Evolutionary conservation across 1,140 invertebrate species (phyloP).

Genomic region (Mamestra configurata): DNA sequence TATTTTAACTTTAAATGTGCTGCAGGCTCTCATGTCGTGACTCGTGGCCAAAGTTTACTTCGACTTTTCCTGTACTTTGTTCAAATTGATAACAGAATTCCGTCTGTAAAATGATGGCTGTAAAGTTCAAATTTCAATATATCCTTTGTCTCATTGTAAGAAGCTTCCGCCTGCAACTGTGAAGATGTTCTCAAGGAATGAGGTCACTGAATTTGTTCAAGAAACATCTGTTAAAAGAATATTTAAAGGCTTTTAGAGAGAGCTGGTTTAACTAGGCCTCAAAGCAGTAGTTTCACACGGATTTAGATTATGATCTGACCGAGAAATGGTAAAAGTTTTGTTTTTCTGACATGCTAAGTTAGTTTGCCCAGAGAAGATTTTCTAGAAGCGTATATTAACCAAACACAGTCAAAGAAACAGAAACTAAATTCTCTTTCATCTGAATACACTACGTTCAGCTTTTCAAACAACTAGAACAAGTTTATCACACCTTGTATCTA

Average conservation of each 20-base stretch:
- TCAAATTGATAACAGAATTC: neutral
- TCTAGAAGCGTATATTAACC: neutral
- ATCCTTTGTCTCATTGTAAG: slow-evolving; percentile 13
- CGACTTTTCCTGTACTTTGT: slow-evolving; percentile 18
- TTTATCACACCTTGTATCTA: slow-evolving; percentile 11
- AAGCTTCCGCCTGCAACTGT: slow-evolving; percentile 32
- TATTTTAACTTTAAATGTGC: slow-evolving; percentile 1
- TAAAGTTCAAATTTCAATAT: slow-evolving; percentile 33
- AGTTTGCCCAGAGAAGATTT: no score
- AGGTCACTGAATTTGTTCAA: slow-evolving; percentile 49
- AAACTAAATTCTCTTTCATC: neutral
- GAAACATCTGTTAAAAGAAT: slow-evolving; percentile 41
- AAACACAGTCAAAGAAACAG: neutral
- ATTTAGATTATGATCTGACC: slow-evolving; percentile 3
- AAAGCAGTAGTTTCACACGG: neutral
- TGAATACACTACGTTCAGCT: neutral
- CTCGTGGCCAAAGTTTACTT: slow-evolving; percentile 24
- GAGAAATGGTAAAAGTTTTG: neutral
- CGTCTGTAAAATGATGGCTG: neutral
- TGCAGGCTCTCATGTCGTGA: slow-evolving; percentile 2
- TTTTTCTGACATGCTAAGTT: neutral
- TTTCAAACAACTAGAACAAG: neutral
- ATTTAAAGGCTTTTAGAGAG: slow-evolving; percentile 12
- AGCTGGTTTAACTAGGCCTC: neutral
- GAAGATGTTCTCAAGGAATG: slow-evolving; percentile 44